Conservation (phyloP, 2,797 vertebrate species). For the Rhadinocentrus ornatus region DNA sequence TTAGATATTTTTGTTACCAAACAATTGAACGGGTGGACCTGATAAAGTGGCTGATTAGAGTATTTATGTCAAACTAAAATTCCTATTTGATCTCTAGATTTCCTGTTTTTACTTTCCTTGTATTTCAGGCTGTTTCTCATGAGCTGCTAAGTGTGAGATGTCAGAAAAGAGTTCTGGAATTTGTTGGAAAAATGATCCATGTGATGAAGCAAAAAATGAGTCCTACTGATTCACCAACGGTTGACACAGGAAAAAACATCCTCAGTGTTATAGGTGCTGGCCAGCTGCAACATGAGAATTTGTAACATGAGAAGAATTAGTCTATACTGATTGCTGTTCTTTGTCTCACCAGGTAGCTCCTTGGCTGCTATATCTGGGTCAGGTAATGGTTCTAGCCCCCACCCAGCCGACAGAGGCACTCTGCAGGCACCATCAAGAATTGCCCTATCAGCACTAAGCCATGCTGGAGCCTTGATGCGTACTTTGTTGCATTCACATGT, state of each 20-base stretch:
- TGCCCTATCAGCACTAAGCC: conserved; percentile 64
- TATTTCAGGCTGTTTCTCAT: conserved; percentile 73
- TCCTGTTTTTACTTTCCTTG: background rate
- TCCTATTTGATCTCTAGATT: background rate
- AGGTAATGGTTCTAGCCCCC: conserved; percentile 8
- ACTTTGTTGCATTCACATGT: conserved; percentile 70
- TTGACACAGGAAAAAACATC: conserved; percentile 76
- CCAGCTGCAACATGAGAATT: background rate
- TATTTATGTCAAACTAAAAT: background rate
- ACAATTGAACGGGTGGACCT: no score
- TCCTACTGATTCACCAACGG: conserved; percentile 55
- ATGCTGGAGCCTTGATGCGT: conserved; percentile 72
- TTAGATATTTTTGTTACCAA: no score
- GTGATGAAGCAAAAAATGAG: conserved; percentile 70
- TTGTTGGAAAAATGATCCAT: conserved; percentile 80
- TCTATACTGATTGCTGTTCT: background rate
- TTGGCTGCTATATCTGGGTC: conserved; percentile 67
- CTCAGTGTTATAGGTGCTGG: conserved; percentile 70
- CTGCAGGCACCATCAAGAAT: conserved; percentile 36
- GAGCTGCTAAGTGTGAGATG: conserved; percentile 69
- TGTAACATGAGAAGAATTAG: background rate
- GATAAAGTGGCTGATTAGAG: no score
- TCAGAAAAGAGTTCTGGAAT: conserved; percentile 68
- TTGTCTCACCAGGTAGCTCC: conserved; percentile 71
- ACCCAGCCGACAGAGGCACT: background rate